phyloP scores from a whole-genome alignment of 2,888 invertebrate genomes.

The Diploptera punctata region DNA sequence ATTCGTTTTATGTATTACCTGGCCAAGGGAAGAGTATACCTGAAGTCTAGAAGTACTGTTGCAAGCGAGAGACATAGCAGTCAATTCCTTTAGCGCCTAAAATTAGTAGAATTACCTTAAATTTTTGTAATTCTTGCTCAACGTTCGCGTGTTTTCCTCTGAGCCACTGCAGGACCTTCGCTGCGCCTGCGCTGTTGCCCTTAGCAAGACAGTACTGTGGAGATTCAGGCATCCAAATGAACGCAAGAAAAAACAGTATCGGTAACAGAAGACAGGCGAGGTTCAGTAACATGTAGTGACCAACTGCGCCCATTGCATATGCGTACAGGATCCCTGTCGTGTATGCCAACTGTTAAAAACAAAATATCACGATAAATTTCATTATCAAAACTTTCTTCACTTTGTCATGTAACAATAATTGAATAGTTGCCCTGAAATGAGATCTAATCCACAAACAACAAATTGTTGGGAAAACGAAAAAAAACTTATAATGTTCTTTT shows the following conservation, averaged over 20 bases:
- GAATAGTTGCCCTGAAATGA: no score
- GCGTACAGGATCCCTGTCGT: constrained; percentile 57
- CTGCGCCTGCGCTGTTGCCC: constrained; percentile 49
- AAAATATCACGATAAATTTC: constrained; percentile 57
- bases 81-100: no score
- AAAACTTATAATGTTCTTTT: no score
- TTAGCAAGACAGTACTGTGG: constrained; percentile 50
- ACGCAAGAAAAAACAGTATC: constrained; percentile 49
- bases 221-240: constrained; percentile 56
- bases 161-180: constrained; percentile 52
- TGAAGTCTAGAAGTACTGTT: no score
- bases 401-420: no score
- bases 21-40: no score
- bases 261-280: constrained; percentile 51
- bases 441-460: no score
- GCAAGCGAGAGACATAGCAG: no score
- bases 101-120: no score
- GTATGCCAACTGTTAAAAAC: constrained; percentile 52
- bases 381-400: no score
- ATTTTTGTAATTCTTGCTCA: constrained; percentile 66
- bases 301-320: constrained; percentile 53
- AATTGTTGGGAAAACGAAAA: no score
- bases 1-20: no score
- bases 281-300: constrained; percentile 50
- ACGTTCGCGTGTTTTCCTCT: constrained; percentile 62